A percentile compares a stretch with the other conserved stretches of the same genome.
These are phyloP conservation scores for Hydropotes inermis DNA, from an alignment of 2,113 vertebrate genomes.

Conservation along the genomic window DNA sequence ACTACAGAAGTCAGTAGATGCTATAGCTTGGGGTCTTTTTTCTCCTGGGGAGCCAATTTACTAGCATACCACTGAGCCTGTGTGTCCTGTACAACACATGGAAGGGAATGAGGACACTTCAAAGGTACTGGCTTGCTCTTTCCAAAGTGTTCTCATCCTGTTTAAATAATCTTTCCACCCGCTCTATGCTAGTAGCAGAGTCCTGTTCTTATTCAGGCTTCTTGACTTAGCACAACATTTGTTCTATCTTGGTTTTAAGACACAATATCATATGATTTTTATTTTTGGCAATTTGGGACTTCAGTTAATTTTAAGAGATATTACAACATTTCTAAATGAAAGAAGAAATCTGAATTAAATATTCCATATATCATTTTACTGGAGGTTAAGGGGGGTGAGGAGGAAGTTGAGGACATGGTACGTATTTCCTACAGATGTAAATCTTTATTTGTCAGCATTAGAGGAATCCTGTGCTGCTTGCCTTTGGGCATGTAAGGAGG, in stretches of 20 bases:
- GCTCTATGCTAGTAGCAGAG: neutral
- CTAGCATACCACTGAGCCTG: neutral
- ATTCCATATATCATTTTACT: neutral
- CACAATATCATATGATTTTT: neutral
- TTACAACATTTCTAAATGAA: neutral
- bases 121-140: neutral
- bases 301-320: slow-evolving; percentile 22
- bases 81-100: neutral
- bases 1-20: neutral
- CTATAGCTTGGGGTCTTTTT: neutral
- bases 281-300: neutral
- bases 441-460: neutral
- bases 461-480: neutral
- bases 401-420: neutral
- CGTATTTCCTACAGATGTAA: neutral
- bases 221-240: neutral
- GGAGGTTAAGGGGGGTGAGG: neutral
- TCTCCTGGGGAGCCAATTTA: neutral
- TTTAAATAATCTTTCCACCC: neutral
- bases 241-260: neutral
- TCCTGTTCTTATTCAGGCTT: neutral
- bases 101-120: neutral
- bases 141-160: neutral
- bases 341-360: neutral
- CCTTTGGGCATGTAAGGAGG: neutral